Evolutionary conservation across 2,113 vertebrate genomes (phyloP).

Genomic region (Romanogobio albipinnatus): DNA sequence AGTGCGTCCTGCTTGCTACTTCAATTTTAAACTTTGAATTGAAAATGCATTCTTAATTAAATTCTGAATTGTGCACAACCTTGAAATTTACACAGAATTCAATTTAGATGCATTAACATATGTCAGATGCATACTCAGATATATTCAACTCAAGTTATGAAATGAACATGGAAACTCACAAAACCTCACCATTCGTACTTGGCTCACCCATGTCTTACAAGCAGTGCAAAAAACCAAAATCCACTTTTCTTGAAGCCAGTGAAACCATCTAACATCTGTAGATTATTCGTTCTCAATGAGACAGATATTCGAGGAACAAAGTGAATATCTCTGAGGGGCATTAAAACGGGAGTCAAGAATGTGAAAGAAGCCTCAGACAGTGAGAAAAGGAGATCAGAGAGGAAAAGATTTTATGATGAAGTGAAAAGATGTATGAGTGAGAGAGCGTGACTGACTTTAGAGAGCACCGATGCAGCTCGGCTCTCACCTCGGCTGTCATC

Average conservation of each 20-base stretch:
- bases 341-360: constrained; percentile 48
- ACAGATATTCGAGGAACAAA: constrained; percentile 30
- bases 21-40: not conserved
- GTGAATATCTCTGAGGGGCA: constrained; percentile 23
- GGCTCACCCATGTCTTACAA: constrained; percentile 49
- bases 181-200: constrained; percentile 22
- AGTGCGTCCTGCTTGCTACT: not conserved
- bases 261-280: constrained; percentile 45
- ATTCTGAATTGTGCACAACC: not conserved
- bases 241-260: constrained; percentile 27
- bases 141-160: not conserved
- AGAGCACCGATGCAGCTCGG: constrained; percentile 20
- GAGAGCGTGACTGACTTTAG: constrained; percentile 43
- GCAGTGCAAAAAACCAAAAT: constrained; percentile 55
- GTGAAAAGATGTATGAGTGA: constrained; percentile 14
- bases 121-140: not conserved
- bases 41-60: not conserved
- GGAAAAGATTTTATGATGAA: constrained; percentile 58
- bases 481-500: constrained; percentile 60
- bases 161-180: constrained; percentile 51
- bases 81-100: not conserved
- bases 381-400: constrained; percentile 50
- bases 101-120: not conserved
- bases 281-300: constrained; percentile 48
- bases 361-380: constrained; percentile 39